A percentile compares a stretch with the other conserved stretches of the same genome.
phyloP scores from a whole-genome alignment of 1,140 invertebrate species.

The Periplaneta americana region DNA sequence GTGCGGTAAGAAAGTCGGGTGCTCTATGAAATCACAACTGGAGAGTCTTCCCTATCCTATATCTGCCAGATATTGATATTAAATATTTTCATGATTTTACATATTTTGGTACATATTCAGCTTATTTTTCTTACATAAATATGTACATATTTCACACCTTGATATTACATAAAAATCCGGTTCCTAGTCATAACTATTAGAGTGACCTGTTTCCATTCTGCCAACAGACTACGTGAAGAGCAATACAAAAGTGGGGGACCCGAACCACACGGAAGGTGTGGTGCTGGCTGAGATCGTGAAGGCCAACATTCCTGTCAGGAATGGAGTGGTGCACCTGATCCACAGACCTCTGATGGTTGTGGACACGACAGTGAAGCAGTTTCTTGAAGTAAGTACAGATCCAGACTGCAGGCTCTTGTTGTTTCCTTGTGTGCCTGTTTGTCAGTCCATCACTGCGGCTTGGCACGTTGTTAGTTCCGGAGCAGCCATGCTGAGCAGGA shows the following conservation, averaged over 20 bases:
- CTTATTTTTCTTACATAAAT: background rate
- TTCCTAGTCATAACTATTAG: too few species aligned
- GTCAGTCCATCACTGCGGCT: background rate
- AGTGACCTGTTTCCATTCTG: background rate
- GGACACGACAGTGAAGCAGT: slow-evolving; percentile 75
- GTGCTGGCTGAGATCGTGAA: slow-evolving; percentile 81
- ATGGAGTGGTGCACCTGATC: slow-evolving; percentile 89
- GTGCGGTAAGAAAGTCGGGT: too few species aligned
- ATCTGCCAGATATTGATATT: too few species aligned
- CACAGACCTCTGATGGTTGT: slow-evolving; percentile 85
- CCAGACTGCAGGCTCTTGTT: background rate
- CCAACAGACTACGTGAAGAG: slow-evolving; percentile 77
- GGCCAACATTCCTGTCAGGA: slow-evolving; percentile 88
- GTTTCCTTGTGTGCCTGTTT: background rate
- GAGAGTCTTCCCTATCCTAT: too few species aligned
- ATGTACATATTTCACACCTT: too few species aligned
- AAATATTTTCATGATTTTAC: too few species aligned
- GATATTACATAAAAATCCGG: too few species aligned
- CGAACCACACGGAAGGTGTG: slow-evolving; percentile 68
- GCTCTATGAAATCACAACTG: too few species aligned
- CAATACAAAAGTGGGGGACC: slow-evolving; percentile 73
- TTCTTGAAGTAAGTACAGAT: slow-evolving; percentile 66
- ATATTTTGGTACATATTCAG: background rate
- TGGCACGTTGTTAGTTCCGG: background rate
- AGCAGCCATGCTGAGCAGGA: too few species aligned